A percentile compares a stretch with the other conserved stretches of the same genome.
Conservation (phyloP, 2,797 vertebrate species). For the Cottoperca gobio region DNA sequence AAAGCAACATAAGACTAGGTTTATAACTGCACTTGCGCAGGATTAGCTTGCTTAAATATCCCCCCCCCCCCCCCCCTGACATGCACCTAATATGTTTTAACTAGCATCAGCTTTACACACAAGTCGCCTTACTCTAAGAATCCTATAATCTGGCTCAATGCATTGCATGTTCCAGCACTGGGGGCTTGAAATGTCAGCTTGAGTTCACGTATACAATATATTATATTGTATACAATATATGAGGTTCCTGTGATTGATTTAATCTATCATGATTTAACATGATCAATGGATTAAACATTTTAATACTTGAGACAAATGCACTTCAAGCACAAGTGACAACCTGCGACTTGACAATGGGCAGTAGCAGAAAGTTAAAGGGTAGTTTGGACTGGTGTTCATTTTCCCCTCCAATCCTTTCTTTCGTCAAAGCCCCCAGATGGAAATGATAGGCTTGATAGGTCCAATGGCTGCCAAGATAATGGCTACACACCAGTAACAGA, state of each 20-base stretch:
- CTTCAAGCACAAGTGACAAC: not conserved
- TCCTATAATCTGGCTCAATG: conserved; percentile 54
- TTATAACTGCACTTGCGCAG: conserved; percentile 32
- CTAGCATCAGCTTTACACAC: conserved; percentile 42
- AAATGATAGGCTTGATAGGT: conserved; percentile 66
- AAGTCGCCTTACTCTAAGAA: conserved; percentile 25
- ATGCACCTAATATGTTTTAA: conserved; percentile 46
- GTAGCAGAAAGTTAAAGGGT: conserved; percentile 6
- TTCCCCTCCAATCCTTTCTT: conserved; percentile 39
- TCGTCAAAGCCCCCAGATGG: conserved; percentile 61
- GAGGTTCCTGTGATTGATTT: not conserved
- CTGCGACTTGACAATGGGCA: not conserved
- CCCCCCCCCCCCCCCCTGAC: conserved; percentile 34
- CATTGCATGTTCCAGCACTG: conserved; percentile 32
- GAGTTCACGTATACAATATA: conserved; percentile 32
- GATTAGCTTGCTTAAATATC: conserved; percentile 56
- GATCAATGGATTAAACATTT: not conserved
- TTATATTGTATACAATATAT: too few relatives aligned
- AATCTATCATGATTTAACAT: not conserved
- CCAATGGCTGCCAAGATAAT: conserved; percentile 62
- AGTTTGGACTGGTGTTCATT: conserved; percentile 1
- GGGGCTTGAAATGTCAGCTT: conserved; percentile 34
- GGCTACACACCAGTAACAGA: conserved; percentile 82
- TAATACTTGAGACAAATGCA: not conserved
- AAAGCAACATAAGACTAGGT: conserved; percentile 30